Evolutionary conservation across 1,140 invertebrate species (phyloP).

Genomic region (Rhyzopertha dominica): DNA sequence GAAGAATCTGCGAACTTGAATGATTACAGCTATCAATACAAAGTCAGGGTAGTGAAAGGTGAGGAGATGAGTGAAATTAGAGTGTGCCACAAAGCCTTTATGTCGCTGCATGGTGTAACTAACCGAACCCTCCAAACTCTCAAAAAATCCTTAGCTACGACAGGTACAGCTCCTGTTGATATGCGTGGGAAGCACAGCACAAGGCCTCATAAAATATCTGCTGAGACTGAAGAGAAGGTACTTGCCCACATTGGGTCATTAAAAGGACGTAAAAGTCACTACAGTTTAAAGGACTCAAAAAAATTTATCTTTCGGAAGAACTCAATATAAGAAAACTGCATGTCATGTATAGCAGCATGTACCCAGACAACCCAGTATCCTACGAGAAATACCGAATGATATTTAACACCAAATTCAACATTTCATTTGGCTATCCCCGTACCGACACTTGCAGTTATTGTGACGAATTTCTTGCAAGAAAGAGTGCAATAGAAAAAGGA

Average conservation of each 20-base stretch:
- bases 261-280: slow-evolving; percentile 15
- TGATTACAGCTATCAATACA: too few species aligned
- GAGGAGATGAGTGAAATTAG: too few species aligned
- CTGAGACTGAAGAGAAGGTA: too few species aligned
- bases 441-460: slow-evolving; percentile 20
- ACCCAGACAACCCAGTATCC: slow-evolving; percentile 5
- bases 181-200: too few species aligned
- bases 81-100: too few species aligned
- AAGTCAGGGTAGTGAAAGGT: too few species aligned
- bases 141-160: too few species aligned
- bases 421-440: slow-evolving; percentile 20
- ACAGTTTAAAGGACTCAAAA: slow-evolving; percentile 15
- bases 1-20: too few species aligned
- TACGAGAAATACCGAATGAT: slow-evolving; percentile 17
- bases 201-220: too few species aligned
- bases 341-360: slow-evolving; percentile 14
- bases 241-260: slow-evolving; percentile 5
- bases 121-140: too few species aligned
- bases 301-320: slow-evolving; percentile 19
- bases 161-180: too few species aligned
- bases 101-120: too few species aligned
- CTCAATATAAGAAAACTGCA: slow-evolving; percentile 14
- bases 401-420: slow-evolving; percentile 18
- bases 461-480: slow-evolving; percentile 18
- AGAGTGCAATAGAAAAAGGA: slow-evolving; percentile 5